phyloP scores from a whole-genome alignment of 2,797 vertebrate genomes.

The Varecia variegata region DNA sequence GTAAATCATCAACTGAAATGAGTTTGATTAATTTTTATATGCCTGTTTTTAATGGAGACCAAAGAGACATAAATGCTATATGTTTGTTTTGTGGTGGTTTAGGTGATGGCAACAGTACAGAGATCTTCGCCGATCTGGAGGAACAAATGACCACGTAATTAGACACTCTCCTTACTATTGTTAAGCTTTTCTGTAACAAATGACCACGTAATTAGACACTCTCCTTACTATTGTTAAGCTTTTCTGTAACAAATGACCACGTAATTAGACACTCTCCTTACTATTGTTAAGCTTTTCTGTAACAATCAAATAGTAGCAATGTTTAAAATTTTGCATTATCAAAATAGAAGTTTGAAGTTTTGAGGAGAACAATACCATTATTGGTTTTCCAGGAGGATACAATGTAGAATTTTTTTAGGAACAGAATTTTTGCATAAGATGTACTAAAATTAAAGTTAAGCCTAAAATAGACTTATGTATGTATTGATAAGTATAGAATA shows the following conservation, averaged over 20 bases:
- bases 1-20: background rate
- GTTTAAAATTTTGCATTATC: background rate
- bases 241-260: slow-evolving; percentile 78
- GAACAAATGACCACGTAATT: slow-evolving; percentile 82
- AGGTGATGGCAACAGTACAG: rapidly evolving
- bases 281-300: slow-evolving; percentile 5
- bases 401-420: background rate
- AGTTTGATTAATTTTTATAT: slow-evolving; percentile 22
- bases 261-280: slow-evolving; percentile 76
- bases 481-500: background rate
- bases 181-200: slow-evolving; percentile 22
- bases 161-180: slow-evolving; percentile 37
- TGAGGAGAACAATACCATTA: background rate
- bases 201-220: slow-evolving; percentile 78
- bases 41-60: background rate
- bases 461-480: background rate
- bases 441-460: background rate
- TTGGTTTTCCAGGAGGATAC: background rate
- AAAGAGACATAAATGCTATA: slow-evolving; percentile 1
- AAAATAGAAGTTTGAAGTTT: background rate
- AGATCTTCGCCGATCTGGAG: rapidly evolving
- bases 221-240: slow-evolving; percentile 36
- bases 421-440: background rate
- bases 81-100: background rate
- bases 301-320: background rate